Conservation (phyloP, 2,888 invertebrate species). For the Cotesia congregata region DNA sequence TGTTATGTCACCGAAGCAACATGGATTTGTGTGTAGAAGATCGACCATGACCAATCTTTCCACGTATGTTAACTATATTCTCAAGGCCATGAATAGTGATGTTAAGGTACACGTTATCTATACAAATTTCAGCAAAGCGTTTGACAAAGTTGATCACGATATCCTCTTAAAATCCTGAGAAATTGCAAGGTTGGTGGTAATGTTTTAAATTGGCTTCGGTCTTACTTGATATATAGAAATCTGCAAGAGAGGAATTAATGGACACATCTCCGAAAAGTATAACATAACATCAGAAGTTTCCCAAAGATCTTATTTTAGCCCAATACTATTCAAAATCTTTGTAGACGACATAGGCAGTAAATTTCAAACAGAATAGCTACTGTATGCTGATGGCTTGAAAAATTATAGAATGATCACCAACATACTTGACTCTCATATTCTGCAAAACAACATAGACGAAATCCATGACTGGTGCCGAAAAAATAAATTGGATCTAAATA, state of each 20-base stretch:
- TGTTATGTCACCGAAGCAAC: conserved; percentile 1
- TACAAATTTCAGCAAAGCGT: not conserved
- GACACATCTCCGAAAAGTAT: not conserved
- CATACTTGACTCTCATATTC: not conserved
- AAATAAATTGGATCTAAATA: conserved; percentile 7
- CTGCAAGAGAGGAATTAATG: not conserved
- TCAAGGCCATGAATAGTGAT: not conserved
- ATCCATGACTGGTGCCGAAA: conserved; percentile 1
- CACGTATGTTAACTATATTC: not conserved
- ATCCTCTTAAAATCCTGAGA: not conserved
- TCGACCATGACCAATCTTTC: not conserved
- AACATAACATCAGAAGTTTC: not conserved
- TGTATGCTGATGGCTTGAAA: not conserved
- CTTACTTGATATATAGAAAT: not conserved
- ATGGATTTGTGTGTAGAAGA: conserved; percentile 7
- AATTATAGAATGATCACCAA: not conserved
- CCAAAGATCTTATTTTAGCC: conserved; percentile 6
- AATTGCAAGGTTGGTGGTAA: not conserved
- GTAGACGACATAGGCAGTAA: not conserved
- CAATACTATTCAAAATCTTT: conserved; percentile 7
- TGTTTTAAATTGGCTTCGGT: conserved; percentile 4
- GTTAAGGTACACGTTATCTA: not conserved
- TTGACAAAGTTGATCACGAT: not conserved
- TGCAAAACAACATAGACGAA: not conserved
- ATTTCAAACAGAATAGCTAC: not conserved